phyloP scores from a whole-genome alignment of 1,140 invertebrate genomes.

The Drosophila takahashii region DNA sequence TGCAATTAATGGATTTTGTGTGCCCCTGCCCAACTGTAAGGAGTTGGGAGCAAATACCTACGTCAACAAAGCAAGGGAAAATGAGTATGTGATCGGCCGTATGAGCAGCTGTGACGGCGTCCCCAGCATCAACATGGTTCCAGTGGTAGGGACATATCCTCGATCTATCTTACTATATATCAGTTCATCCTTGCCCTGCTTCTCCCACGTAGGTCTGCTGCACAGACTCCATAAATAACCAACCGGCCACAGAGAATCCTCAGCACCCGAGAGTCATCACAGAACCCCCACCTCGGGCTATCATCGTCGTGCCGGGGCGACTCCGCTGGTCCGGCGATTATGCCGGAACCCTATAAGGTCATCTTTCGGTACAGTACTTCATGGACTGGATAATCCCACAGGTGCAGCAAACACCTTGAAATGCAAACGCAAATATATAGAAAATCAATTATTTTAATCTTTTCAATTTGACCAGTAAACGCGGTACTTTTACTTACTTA shows the following conservation, averaged over 20 bases:
- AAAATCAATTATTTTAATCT: not conserved
- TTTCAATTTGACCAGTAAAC: not conserved
- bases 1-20: slow-evolving; percentile 26
- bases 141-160: slow-evolving; percentile 63
- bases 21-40: slow-evolving; percentile 66
- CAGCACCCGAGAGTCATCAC: too few species aligned
- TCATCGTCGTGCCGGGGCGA: too few species aligned
- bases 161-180: not conserved
- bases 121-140: slow-evolving; percentile 66
- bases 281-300: slow-evolving; percentile 25
- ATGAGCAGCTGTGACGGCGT: slow-evolving; percentile 74
- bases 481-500: not conserved
- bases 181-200: slow-evolving; percentile 14
- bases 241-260: slow-evolving; percentile 49
- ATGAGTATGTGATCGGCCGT: slow-evolving; percentile 57
- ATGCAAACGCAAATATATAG: too few species aligned
- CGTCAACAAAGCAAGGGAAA: too few species aligned
- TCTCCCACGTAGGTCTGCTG: slow-evolving; percentile 64
- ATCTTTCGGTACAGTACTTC: not conserved
- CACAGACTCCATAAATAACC: slow-evolving; percentile 11
- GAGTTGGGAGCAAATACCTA: too few species aligned
- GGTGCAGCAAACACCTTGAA: too few species aligned
- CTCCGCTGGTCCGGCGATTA: too few species aligned
- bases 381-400: too few species aligned
- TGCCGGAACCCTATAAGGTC: too few species aligned